Evolutionary conservation across 2,113 vertebrate species (phyloP).

Genomic region (Psephotus haematonotus): DNA sequence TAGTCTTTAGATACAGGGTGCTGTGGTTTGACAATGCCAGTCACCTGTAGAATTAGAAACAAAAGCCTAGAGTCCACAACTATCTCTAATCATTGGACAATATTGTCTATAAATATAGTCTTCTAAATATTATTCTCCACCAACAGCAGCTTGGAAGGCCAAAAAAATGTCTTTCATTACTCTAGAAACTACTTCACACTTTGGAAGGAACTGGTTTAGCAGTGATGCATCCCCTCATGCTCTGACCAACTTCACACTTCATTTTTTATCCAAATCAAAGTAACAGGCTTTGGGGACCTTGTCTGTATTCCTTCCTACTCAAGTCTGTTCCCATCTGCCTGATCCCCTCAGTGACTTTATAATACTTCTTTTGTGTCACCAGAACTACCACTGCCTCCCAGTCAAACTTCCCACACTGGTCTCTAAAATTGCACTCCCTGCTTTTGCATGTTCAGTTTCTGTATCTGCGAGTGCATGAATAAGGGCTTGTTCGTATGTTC

Average conservation of each 20-base stretch:
- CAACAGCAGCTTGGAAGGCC: slow-evolving; percentile 2
- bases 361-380: slow-evolving; percentile 58
- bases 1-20: not conserved
- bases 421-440: not conserved
- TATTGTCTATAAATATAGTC: slow-evolving; percentile 1
- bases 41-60: not conserved
- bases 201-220: slow-evolving; percentile 31
- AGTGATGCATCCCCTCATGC: slow-evolving; percentile 57
- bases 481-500: not conserved
- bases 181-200: slow-evolving; percentile 43
- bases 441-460: not conserved
- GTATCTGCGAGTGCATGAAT: not conserved
- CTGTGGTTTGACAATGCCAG: not conserved
- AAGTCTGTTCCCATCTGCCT: slow-evolving; percentile 66
- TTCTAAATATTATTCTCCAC: slow-evolving; percentile 14
- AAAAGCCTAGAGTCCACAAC: not conserved
- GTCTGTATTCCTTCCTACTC: slow-evolving; percentile 62
- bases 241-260: slow-evolving; percentile 62
- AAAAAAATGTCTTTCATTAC: slow-evolving; percentile 55
- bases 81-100: not conserved
- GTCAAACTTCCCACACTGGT: slow-evolving; percentile 28
- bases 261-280: slow-evolving; percentile 33
- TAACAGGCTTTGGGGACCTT: slow-evolving; percentile 53
- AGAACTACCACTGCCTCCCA: slow-evolving; percentile 43
- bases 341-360: slow-evolving; percentile 47